Evolutionary conservation across 1,140 invertebrate species (phyloP).

Genomic region (Hypothenemus hampei): DNA sequence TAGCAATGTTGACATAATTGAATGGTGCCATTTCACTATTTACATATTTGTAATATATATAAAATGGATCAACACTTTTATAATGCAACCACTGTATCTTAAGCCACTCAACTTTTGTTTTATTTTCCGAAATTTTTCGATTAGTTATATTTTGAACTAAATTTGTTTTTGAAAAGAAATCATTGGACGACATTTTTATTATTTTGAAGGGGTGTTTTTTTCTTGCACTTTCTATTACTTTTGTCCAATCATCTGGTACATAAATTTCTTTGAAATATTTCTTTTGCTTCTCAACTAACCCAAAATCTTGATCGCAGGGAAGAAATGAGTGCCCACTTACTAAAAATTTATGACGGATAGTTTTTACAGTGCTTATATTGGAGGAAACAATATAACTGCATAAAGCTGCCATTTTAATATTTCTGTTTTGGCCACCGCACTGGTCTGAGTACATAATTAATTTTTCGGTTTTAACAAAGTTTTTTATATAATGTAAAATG

Average conservation of each 20-base stretch:
- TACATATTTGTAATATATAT: no score
- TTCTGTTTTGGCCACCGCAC: constrained; percentile 29
- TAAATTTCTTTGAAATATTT: constrained; percentile 6
- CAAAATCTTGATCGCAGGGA: neutral
- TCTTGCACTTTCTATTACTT: neutral
- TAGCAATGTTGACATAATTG: no score
- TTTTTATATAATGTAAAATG: constrained; percentile 3
- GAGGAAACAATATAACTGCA: constrained; percentile 1
- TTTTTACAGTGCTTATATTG: constrained; percentile 3
- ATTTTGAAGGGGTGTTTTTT: constrained; percentile 1
- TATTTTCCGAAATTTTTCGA: no score
- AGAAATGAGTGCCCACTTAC: constrained; percentile 22
- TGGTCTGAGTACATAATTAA: constrained; percentile 31
- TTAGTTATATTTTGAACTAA: no score
- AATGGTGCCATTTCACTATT: no score
- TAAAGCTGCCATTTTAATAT: constrained; percentile 22
- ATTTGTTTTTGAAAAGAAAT: no score
- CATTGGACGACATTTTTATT: no score
- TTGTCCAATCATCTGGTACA: neutral
- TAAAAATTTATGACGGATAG: constrained; percentile 32
- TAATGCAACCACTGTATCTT: no score
- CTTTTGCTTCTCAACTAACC: constrained; percentile 1
- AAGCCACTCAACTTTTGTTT: no score
- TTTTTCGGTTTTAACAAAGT: constrained; percentile 1
- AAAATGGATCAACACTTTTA: no score